Base-by-base conservation (phyloP, 1,140 invertebrate genomes). In the Cyrtorhinus lividipennis region DNA sequence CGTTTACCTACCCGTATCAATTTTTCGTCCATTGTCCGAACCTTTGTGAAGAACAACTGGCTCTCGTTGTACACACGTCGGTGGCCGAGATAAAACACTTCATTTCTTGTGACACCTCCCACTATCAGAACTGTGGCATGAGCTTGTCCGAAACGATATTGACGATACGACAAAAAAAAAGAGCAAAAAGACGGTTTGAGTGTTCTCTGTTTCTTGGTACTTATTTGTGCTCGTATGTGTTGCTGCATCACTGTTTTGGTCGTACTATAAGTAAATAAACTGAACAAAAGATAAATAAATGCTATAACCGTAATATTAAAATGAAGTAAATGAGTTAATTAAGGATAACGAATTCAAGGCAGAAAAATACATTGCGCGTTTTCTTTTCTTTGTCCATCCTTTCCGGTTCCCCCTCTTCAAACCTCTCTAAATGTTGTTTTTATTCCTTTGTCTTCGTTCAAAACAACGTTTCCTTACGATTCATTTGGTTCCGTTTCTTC, bases 361-460 rank as follows among this genome's bases (percentile, higher is more conserved):
- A 24, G 8, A 22, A 58, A 23, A 26, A 18, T 58, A 24, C 56
- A 58, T 24, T 24, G n/a, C 56, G 56, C 56, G 56, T 58, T 58
- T 58, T 58, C 22, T 56, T 18, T 58, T 58, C 25, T 26, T 58
- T 61, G 30, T 22, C 45, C 23, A 59, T 20, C 24, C 24, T 24
- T 57, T 56, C 61, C 24, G n/a, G n/a, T n/a, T n/a, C n/a, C n/a
- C 18, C 53, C 38, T 44, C 15, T 15, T 63, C 62, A 27, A 27
- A 60, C 20, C 56, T 59, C 56, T 61, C 24, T 46, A 12, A 24
- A 22, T 62, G 23, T 38, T 30, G 13, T 26, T 27, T 63, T 67
- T 69, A 72, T 71, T 70, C n/a, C n/a, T n/a, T n/a, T n/a, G n/a
- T n/a, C n/a, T n/a, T n/a, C n/a, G n/a, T n/a, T n/a, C n/a, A n/a